Evolutionary conservation across 1,140 invertebrate species (phyloP).

Genomic region (Acyrthosiphon pisum): DNA sequence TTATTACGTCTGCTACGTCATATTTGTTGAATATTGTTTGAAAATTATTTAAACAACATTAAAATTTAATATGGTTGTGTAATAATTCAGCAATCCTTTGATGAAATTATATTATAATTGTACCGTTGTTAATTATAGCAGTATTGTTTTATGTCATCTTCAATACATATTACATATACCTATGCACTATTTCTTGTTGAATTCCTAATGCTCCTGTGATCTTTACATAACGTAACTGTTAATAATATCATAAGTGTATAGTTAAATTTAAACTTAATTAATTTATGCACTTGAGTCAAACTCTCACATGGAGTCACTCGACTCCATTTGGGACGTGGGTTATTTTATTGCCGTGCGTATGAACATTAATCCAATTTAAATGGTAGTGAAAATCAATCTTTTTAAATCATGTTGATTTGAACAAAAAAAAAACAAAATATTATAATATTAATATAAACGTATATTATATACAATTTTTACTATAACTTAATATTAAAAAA

Average conservation of each 20-base stretch:
- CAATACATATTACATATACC: neutral
- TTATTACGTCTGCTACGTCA: neutral
- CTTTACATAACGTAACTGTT: neutral
- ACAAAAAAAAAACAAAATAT: neutral
- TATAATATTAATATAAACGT: no score
- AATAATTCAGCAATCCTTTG: neutral
- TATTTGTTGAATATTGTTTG: neutral
- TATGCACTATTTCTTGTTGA: neutral
- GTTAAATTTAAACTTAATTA: constrained; percentile 19
- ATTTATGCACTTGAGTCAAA: neutral
- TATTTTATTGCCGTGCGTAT: neutral
- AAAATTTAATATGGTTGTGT: neutral
- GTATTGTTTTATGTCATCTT: constrained; percentile 1
- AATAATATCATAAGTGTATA: neutral
- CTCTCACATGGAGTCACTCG: neutral
- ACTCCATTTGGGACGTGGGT: neutral
- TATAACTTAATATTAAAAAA: neutral
- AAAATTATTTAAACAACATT: neutral
- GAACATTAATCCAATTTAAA: constrained; percentile 3
- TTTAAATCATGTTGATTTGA: neutral
- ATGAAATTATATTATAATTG: neutral
- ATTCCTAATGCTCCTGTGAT: neutral
- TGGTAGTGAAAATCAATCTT: neutral
- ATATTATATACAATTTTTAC: neutral
- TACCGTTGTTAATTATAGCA: neutral